A percentile compares a stretch with the other conserved stretches of the same genome.
phyloP scores from a whole-genome alignment of 1,140 invertebrate genomes.

The Liolophura sinensis region DNA sequence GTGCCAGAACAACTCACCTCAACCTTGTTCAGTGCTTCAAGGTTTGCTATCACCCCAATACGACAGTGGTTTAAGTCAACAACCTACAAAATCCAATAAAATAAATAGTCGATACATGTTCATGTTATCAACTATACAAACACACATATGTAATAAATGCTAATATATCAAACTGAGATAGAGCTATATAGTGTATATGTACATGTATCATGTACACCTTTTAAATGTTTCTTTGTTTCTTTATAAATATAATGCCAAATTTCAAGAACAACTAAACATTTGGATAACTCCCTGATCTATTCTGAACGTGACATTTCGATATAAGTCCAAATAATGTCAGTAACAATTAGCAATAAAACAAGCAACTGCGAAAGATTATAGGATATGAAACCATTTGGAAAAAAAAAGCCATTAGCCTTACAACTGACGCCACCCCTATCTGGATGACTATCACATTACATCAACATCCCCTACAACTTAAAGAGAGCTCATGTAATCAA shows the following conservation, averaged over 20 bases:
- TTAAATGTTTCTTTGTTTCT: neutral
- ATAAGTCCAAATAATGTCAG: too few relatives aligned
- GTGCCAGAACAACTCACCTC: conserved; percentile 28
- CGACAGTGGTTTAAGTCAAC: conserved; percentile 90
- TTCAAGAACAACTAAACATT: neutral
- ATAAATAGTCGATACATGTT: neutral
- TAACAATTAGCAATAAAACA: too few relatives aligned
- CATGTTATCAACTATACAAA: neutral
- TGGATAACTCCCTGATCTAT: neutral
- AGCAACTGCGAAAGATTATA: too few relatives aligned
- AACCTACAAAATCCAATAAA: conserved; percentile 59
- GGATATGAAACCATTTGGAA: too few relatives aligned
- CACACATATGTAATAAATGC: neutral
- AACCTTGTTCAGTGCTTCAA: conserved; percentile 42
- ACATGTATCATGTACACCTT: neutral
- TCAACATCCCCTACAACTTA: too few relatives aligned
- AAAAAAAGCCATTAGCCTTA: too few relatives aligned
- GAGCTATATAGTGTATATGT: conserved; percentile 5
- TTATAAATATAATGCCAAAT: neutral
- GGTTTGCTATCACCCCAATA: conserved; percentile 53
- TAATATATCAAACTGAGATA: neutral
- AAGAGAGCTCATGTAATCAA: too few relatives aligned
- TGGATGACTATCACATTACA: too few relatives aligned
- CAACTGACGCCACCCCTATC: too few relatives aligned
- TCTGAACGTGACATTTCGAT: too few relatives aligned